These are phyloP conservation scores for Herminia tarsipennalis DNA, from an alignment of 2,888 invertebrate genomes.

Conservation along the genomic window DNA sequence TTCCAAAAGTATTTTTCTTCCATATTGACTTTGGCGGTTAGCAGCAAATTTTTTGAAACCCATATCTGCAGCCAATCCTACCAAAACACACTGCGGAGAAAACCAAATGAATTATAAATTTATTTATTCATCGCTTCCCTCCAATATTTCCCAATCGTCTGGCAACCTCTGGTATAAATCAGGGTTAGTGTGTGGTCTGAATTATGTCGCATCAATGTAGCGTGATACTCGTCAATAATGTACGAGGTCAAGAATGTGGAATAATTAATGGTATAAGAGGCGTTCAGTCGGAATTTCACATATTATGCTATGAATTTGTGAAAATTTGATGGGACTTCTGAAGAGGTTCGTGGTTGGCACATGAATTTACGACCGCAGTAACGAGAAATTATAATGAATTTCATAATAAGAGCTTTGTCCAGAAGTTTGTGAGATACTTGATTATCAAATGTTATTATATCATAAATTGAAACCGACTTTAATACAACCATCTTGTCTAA, in stretches of 20 bases:
- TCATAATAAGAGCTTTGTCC: no score
- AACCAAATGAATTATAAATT: constrained; percentile 15
- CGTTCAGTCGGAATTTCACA: constrained; percentile 3
- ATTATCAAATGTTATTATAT: no score
- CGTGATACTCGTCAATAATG: constrained; percentile 16
- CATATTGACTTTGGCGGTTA: no score
- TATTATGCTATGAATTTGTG: background rate
- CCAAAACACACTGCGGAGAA: background rate
- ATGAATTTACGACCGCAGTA: background rate
- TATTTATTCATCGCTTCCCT: constrained; percentile 24
- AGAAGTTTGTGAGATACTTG: no score
- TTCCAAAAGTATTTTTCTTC: no score
- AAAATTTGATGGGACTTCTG: background rate
- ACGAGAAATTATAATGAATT: background rate
- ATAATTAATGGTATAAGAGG: constrained; percentile 11
- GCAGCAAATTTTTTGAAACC: no score
- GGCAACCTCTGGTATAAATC: constrained; percentile 17
- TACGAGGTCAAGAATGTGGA: constrained; percentile 18
- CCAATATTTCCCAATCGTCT: constrained; percentile 13
- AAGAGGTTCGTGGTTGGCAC: background rate
- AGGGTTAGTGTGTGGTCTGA: constrained; percentile 7
- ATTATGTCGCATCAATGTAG: constrained; percentile 16
- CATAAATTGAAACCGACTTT: no score
- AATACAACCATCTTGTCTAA: no score
- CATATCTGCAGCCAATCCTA: no score